These are phyloP conservation scores for Zenarchopterus dispar DNA, from an alignment of 2,797 vertebrate genomes.

Conservation along the genomic window DNA sequence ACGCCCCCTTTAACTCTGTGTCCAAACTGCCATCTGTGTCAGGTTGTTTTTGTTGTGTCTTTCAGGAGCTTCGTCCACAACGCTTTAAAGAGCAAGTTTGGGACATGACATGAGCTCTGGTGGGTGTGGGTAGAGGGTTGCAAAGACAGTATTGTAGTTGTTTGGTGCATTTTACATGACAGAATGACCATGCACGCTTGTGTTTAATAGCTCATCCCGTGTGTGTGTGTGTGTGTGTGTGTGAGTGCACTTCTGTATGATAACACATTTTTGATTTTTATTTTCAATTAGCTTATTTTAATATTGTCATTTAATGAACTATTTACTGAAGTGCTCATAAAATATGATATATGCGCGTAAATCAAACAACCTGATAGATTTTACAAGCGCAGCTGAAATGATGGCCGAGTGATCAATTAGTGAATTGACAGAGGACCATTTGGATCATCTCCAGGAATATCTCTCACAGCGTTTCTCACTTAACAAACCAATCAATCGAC, in stretches of 20 bases:
- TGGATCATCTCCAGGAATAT: no score
- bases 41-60: background rate
- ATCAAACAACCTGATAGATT: background rate
- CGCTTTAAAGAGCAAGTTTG: background rate
- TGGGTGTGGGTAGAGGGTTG: no score
- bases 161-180: no score
- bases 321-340: constrained; percentile 6
- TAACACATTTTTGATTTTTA: constrained; percentile 2
- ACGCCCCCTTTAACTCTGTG: background rate
- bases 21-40: background rate
- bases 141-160: no score
- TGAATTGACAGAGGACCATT: no score
- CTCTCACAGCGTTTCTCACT: background rate
- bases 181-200: no score
- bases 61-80: background rate
- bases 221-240: no score
- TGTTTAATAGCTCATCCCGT: no score
- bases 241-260: no score
- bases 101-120: no score
- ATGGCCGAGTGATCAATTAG: no score
- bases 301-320: constrained; percentile 8
- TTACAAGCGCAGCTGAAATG: background rate
- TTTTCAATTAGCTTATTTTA: constrained; percentile 5
- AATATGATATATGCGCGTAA: background rate
- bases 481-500: background rate